Percentiles rank a stretch among this genome's conserved stretches.
phyloP scores from a whole-genome alignment of 2,888 invertebrate species.

The Leptinotarsa juncta region DNA sequence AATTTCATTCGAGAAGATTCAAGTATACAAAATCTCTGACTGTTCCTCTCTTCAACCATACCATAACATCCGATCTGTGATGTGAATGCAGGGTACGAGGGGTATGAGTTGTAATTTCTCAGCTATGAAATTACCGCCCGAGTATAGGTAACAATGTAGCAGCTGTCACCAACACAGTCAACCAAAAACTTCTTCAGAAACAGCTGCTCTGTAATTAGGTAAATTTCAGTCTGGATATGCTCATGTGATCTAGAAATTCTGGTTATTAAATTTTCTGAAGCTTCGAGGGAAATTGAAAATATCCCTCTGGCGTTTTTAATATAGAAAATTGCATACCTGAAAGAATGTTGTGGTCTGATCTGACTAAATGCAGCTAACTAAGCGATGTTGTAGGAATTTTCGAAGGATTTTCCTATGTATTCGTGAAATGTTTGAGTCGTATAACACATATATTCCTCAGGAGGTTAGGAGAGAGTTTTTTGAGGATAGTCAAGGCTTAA shows the following conservation, averaged over 20 bases:
- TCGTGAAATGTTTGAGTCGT: too few relatives aligned
- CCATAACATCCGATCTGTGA: conserved; percentile 1
- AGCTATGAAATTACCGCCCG: conserved; percentile 15
- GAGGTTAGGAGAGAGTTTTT: too few relatives aligned
- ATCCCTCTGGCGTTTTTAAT: not conserved
- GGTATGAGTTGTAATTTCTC: not conserved
- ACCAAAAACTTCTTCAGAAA: conserved; percentile 48
- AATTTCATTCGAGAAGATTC: not conserved
- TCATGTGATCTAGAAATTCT: conserved; percentile 10
- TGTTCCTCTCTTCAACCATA: conserved; percentile 2
- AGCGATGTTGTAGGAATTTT: not conserved
- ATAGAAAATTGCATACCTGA: not conserved
- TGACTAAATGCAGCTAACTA: not conserved
- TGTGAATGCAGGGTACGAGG: not conserved
- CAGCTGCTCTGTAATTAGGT: conserved; percentile 51
- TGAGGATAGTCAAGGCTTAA: too few relatives aligned
- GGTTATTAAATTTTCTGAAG: conserved; percentile 8
- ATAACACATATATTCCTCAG: too few relatives aligned
- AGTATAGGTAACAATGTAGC: conserved; percentile 50
- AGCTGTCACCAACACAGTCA: conserved; percentile 55
- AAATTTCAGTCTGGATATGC: conserved; percentile 18
- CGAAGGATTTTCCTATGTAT: not conserved
- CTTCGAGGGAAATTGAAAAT: not conserved
- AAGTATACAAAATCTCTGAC: not conserved
- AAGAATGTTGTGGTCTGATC: not conserved